Percentiles rank a stretch among this genome's conserved stretches.
phyloP scores from a whole-genome alignment of 2,113 vertebrate genomes.

The Pavo muticus region DNA sequence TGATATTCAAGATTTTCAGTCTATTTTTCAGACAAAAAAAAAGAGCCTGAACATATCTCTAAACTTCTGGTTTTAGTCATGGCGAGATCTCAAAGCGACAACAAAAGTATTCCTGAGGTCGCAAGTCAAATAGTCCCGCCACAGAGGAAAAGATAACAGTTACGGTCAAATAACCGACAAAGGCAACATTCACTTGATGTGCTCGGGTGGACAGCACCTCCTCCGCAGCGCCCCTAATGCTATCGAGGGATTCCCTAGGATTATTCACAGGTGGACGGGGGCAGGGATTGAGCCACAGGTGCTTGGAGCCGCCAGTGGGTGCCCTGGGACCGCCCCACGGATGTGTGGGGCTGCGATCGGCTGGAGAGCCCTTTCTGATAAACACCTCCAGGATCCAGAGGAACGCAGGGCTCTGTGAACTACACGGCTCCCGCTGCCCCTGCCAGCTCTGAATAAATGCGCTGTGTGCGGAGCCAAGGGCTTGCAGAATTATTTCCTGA shows the following conservation, averaged over 20 bases:
- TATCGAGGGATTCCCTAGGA: background rate
- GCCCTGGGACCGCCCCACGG: background rate
- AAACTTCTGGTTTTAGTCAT: conserved; percentile 46
- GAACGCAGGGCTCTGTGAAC: background rate
- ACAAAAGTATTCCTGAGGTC: conserved; percentile 38
- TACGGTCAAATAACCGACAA: conserved; percentile 13
- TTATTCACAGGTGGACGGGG: background rate
- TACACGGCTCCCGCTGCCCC: conserved; percentile 49
- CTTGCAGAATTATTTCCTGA: conserved; percentile 69
- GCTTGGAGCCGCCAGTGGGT: background rate
- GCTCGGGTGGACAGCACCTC: background rate
- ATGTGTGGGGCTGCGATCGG: conserved; percentile 1
- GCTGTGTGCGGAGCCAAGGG: conserved; percentile 51
- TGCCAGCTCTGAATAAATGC: conserved; percentile 63
- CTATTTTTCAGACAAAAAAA: conserved; percentile 59
- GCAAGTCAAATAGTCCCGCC: conserved; percentile 34
- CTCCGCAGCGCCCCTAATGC: background rate
- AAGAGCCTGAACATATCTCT: conserved; percentile 53
- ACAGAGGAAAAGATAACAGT: conserved; percentile 24
- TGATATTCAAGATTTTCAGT: conserved; percentile 65
- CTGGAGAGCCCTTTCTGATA: conserved; percentile 18
- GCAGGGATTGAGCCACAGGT: background rate
- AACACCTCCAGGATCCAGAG: conserved; percentile 35
- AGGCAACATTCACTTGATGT: conserved; percentile 2
- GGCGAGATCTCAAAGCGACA: conserved; percentile 52